Conservation (phyloP, 2,888 invertebrate species). For the Deilephila elpenor region DNA sequence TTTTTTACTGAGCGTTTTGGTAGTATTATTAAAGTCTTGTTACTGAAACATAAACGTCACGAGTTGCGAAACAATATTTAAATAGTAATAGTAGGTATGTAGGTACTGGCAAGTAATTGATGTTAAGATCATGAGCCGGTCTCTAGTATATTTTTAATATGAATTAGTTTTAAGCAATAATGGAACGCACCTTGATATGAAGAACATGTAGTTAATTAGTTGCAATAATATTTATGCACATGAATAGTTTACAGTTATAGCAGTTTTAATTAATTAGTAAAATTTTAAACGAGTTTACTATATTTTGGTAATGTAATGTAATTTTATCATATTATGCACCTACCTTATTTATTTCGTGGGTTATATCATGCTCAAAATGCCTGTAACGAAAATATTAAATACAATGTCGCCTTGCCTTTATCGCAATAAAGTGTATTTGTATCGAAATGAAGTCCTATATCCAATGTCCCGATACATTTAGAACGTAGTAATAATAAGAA, state of each 20-base stretch:
- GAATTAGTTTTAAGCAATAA: conserved; percentile 11
- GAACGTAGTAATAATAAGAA: neutral
- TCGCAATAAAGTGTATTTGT: neutral
- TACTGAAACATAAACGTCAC: neutral
- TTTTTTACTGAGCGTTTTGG: neutral
- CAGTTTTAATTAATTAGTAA: neutral
- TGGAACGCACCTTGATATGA: neutral
- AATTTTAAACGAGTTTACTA: neutral
- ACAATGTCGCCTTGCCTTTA: conserved; percentile 2
- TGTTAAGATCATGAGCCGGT: neutral
- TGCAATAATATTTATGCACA: neutral
- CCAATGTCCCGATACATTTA: neutral
- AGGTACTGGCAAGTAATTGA: neutral
- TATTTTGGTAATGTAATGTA: neutral
- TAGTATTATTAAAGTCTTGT: neutral
- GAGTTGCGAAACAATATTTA: neutral
- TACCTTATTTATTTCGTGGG: neutral
- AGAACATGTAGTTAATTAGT: neutral
- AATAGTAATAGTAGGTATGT: neutral
- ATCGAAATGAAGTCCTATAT: neutral
- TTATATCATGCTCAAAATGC: neutral
- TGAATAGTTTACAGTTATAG: neutral
- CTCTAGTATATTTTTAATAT: conserved; percentile 4
- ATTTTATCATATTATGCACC: neutral
- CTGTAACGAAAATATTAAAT: neutral